Conservation (phyloP, 1,140 invertebrate species). For the Sesamia nonagrioides region DNA sequence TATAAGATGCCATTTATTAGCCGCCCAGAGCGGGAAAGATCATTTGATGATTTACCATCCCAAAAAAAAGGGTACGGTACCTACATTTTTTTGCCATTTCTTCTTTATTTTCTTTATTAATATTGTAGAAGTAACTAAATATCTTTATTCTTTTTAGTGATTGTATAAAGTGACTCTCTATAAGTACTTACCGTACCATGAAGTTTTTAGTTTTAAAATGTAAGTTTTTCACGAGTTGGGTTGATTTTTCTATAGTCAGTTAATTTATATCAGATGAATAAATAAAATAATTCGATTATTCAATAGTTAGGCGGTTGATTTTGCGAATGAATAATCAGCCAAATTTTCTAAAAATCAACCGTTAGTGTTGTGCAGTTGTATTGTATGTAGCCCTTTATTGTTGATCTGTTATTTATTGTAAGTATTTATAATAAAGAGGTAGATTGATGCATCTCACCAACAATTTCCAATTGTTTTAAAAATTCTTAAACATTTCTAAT, state of each 20-base stretch:
- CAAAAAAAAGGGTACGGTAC: too few relatives aligned
- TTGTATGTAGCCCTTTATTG: neutral
- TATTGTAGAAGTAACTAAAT: neutral
- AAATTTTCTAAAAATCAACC: too few relatives aligned
- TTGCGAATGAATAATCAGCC: too few relatives aligned
- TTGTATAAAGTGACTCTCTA: neutral
- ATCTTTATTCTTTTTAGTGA: neutral
- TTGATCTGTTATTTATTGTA: conserved; percentile 33
- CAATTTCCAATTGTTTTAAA: neutral
- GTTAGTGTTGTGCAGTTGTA: conserved; percentile 16
- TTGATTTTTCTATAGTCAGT: too few relatives aligned
- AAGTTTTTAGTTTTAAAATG: neutral
- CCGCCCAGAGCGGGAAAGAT: too few relatives aligned
- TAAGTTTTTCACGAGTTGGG: neutral
- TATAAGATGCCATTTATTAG: conserved; percentile 15
- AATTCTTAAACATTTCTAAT: neutral
- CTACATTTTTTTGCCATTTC: too few relatives aligned
- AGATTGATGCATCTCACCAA: neutral
- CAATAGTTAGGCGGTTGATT: too few relatives aligned
- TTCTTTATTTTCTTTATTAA: neutral
- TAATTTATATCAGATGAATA: too few relatives aligned
- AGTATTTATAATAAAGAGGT: conserved; percentile 7
- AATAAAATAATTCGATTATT: too few relatives aligned
- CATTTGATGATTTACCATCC: too few relatives aligned
- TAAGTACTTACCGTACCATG: neutral